Evolutionary conservation across 2,113 vertebrate species (phyloP).

Genomic region (Climacteris rufus): DNA sequence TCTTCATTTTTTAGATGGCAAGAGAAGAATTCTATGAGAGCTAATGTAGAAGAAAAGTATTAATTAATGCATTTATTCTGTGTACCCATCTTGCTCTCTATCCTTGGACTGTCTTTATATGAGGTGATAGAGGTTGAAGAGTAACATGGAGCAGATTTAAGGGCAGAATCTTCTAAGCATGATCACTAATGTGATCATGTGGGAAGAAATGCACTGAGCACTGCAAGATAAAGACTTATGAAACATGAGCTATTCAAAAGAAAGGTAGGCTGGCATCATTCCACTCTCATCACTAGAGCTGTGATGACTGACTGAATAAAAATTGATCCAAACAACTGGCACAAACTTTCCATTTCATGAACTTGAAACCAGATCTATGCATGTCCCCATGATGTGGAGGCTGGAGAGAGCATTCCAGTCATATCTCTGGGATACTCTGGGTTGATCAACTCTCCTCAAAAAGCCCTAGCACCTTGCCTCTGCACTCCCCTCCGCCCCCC

Average conservation of each 20-base stretch:
- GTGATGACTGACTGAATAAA: neutral
- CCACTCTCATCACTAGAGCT: neutral
- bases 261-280: neutral
- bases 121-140: neutral
- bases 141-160: neutral
- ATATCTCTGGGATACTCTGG: neutral
- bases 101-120: neutral
- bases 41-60: neutral
- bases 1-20: neutral
- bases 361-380: neutral
- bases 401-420: neutral
- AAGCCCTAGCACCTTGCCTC: neutral
- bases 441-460: neutral
- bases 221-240: neutral
- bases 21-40: neutral
- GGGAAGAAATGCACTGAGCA: neutral
- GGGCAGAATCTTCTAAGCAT: neutral
- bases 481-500: neutral
- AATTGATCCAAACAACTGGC: neutral
- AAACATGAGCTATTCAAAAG: neutral
- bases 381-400: rapidly evolving
- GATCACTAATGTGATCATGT: neutral
- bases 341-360: neutral
- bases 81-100: neutral
- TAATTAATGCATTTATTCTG: neutral